Percentiles rank a stretch among this genome's conserved stretches.
Conservation (phyloP, 2,888 invertebrate genomes). For the Phrixothrix hirtus region DNA sequence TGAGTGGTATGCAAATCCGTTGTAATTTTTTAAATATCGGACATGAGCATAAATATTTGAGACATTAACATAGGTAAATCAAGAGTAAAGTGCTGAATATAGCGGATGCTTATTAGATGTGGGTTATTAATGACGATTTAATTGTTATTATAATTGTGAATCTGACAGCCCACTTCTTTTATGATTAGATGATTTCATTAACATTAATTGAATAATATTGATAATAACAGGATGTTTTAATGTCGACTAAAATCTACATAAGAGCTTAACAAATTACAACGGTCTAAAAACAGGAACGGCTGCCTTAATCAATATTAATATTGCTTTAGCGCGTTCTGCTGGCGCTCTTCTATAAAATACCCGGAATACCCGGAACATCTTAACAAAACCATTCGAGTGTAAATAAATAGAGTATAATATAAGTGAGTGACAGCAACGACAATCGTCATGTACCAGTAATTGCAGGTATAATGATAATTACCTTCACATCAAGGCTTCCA, state of each 20-base stretch:
- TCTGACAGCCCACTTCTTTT: slow-evolving; percentile 29
- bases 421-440: slow-evolving; percentile 37
- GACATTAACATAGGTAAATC: neutral
- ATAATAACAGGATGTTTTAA: slow-evolving; percentile 34
- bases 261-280: slow-evolving; percentile 9
- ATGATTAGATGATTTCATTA: slow-evolving; percentile 23
- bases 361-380: neutral
- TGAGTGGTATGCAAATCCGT: neutral
- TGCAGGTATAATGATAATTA: slow-evolving; percentile 38
- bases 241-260: slow-evolving; percentile 12
- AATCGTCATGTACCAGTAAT: slow-evolving; percentile 42
- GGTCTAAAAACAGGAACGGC: no score
- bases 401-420: slow-evolving; percentile 19
- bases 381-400: slow-evolving; percentile 1
- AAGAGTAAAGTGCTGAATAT: neutral
- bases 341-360: no score
- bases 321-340: no score
- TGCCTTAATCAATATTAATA: neutral
- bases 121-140: slow-evolving; percentile 22
- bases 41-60: neutral
- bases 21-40: neutral
- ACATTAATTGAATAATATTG: slow-evolving; percentile 31
- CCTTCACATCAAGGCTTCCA: slow-evolving; percentile 34
- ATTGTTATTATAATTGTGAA: slow-evolving; percentile 23
- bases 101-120: slow-evolving; percentile 23